Evolutionary conservation across 2,113 vertebrate genomes (phyloP).

Genomic region (Carlito syrichta): DNA sequence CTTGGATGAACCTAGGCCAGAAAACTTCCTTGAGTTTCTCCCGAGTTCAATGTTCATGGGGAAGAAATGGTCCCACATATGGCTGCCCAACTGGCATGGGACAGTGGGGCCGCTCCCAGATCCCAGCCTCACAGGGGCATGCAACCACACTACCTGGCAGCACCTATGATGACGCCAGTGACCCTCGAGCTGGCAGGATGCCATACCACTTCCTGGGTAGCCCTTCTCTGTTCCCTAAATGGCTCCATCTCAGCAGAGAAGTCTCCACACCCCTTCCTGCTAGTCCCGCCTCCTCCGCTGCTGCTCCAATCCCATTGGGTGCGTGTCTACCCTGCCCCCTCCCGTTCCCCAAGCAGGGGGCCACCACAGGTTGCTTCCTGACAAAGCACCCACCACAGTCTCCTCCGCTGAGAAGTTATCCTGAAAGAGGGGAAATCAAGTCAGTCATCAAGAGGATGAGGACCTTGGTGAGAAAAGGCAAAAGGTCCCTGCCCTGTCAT

Average conservation of each 20-base stretch:
- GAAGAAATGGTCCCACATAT: not conserved
- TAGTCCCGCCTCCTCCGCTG: not conserved
- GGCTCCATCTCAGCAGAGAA: not conserved
- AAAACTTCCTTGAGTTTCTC: not conserved
- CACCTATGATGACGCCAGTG: not conserved
- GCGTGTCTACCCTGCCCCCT: too few species aligned
- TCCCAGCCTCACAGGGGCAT: not conserved
- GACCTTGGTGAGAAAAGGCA: not conserved
- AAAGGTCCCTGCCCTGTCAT: not conserved
- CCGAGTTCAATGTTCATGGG: accelerated
- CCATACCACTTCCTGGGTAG: not conserved
- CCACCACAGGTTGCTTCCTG: not conserved
- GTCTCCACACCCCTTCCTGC: not conserved
- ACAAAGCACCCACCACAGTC: not conserved
- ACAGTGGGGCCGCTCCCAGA: not conserved
- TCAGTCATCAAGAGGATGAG: not conserved
- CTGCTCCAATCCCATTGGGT: not conserved
- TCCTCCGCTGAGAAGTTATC: not conserved
- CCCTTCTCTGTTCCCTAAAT: not conserved
- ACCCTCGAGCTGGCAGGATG: not conserved
- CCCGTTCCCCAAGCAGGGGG: not conserved
- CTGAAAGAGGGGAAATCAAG: not conserved
- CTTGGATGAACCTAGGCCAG: not conserved
- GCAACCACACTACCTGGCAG: not conserved
- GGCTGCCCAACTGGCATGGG: not conserved